Conservation (phyloP, 2,113 vertebrate species). For the Dasyornis broadbenti region DNA sequence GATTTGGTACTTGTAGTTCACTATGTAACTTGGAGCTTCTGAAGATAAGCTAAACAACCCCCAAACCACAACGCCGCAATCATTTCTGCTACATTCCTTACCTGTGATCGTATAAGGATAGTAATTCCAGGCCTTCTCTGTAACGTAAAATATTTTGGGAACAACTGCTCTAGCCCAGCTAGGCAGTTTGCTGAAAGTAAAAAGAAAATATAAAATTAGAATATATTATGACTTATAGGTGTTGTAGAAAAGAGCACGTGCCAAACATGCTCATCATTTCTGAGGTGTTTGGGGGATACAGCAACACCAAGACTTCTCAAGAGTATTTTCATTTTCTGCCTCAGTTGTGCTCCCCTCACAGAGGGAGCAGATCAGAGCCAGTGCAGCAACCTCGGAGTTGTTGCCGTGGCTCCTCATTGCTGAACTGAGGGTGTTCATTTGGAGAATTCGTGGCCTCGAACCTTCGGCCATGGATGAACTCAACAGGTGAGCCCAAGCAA, state of each 20-base stretch:
- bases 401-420: no score
- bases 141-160: constrained; percentile 98
- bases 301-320: background rate
- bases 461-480: background rate
- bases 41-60: background rate
- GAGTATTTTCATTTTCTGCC: background rate
- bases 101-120: constrained; percentile 98
- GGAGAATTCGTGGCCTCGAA: background rate
- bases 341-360: background rate
- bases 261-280: background rate
- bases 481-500: background rate
- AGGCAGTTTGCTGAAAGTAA: constrained; percentile 88
- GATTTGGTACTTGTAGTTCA: background rate
- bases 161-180: constrained; percentile 97
- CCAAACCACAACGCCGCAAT: background rate
- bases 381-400: no score
- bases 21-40: background rate
- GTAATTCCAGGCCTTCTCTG: constrained; percentile 99
- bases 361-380: background rate
- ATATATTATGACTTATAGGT: background rate
- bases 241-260: background rate
- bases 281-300: background rate
- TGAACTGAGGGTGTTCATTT: background rate
- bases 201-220: background rate
- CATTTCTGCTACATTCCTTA: constrained; percentile 62